phyloP scores from a whole-genome alignment of 1,140 invertebrate genomes.

The Babylonia areolata region DNA sequence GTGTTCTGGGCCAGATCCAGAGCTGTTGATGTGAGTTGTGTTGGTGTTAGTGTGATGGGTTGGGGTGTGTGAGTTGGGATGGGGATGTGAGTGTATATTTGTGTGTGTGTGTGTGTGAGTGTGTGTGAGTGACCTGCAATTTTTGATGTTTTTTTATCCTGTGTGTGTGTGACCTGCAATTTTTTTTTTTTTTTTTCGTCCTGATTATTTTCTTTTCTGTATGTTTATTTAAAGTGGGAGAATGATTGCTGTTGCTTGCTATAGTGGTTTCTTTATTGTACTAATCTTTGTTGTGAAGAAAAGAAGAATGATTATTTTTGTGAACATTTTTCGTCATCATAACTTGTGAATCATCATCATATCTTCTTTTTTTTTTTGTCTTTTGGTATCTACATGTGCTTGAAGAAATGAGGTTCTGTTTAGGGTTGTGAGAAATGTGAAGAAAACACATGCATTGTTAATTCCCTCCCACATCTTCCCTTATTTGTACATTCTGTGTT shows the following conservation, averaged over 20 bases:
- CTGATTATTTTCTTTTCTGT: no score
- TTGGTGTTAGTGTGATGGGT: no score
- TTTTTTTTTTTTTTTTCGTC: no score
- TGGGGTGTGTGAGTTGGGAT: no score
- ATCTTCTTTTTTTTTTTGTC: background rate
- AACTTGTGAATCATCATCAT: background rate
- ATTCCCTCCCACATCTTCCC: background rate
- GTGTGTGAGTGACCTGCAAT: no score
- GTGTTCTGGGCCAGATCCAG: background rate
- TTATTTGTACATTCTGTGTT: background rate
- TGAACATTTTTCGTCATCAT: background rate
- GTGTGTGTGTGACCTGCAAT: no score
- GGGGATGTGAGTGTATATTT: no score
- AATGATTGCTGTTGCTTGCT: background rate
- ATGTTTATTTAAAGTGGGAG: no score
- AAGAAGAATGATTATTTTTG: background rate
- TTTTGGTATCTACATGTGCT: background rate
- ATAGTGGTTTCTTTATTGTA: background rate
- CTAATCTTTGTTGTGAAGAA: background rate
- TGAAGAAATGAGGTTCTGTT: background rate
- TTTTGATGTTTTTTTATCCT: no score
- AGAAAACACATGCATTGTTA: background rate
- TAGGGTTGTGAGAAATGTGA: background rate
- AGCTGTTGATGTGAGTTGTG: background rate
- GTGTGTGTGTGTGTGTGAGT: no score